Base-by-base conservation (phyloP, 2,113 vertebrate species). In the Puma concolor region DNA sequence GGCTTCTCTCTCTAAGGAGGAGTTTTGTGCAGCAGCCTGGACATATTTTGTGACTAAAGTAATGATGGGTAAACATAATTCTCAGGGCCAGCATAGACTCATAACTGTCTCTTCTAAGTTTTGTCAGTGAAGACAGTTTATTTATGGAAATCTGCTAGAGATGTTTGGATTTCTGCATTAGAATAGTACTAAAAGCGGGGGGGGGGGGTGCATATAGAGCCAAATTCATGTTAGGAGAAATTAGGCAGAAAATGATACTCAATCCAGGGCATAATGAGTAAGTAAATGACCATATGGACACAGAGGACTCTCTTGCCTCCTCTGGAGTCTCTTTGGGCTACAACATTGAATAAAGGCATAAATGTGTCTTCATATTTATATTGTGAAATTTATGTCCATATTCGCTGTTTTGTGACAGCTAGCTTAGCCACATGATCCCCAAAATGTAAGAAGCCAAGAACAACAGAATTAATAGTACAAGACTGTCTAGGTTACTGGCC, bases 11-110 rank as follows among this genome's bases (percentile, higher is more conserved):
- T 63, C 31, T 67, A 60, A 72, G 52, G 4, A 67, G 54, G 19
- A 19, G 4, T 76, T 16, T 19, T 5, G 0, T 36, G 36, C 25
- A 25, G 4, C 13, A 71, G 12, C 12, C 0, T 2, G 41, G 48
- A 29, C 23, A n/a, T 29, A 91, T 5, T 48, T 16, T 50, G 19
- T 23, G 27, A 67, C 66, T 87, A 79, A 92, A 57, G 31, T 48
- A 13, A 44, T 12, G 21, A 25, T 50, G 3, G 12, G 36, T 44
- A 60, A 90, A 89, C 19, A 33, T 27, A 54, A 69, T 72, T 57
- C 60, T 67, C 23, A 52, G 15, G 29, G 36, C 23, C 57, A 88
- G 10, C 16, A 15, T 0, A 74, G 38, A 81, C 15, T 69, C 41
- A 82, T 33, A 33, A 29, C 12, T 67, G 5, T 36, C 36, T 27